Base-by-base conservation (phyloP, 1,140 invertebrate species). In the Drosophila sp. region DNA sequence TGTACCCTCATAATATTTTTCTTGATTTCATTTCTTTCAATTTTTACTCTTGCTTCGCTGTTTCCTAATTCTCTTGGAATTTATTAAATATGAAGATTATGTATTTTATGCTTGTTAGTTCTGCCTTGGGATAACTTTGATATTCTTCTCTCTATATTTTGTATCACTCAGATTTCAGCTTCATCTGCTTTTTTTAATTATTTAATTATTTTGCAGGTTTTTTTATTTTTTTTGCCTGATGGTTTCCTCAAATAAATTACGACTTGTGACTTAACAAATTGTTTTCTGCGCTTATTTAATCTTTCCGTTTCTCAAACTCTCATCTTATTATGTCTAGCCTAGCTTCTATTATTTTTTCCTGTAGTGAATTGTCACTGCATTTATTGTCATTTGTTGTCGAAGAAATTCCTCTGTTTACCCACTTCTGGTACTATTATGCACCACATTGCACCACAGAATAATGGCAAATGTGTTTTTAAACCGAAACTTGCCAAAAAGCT, bases 401-500 rank as follows among this genome's bases (percentile, higher is more conserved):
- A 11, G n/a, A 54, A 57, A 11, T 43, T 27, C 27, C n/a, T 11
- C 6, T 9, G 11, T 36, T 41, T 50, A 5, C 7, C 53, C 21
- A 9, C 38, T 32, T 25, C 29, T 11, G 48, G 36, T 6, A 13
- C 3, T 6, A 38, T 38, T 38, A 38, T 34, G 36, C 29, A 50
- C 14, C 25, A 13, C 54, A 59, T 27, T 50, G 50, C 57, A 69
- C 57, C 71, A 63, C 63, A 76, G 66, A 66, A 57, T 59, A 75
- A 76, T 81, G 66, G 78, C 82, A 86, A 89, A 86, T 86, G 82
- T 89, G 82, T 89, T 86, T 86, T 86, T 86, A 86, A 86, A 73
- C 67, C 61, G 72, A 82, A 59, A 73, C 45, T 78, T 83, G 80
- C 54, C 72, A 83, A 53, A 46, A 50, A 48, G 34, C 58, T 48